A percentile compares a stretch with the other conserved stretches of the same genome.
phyloP scores from a whole-genome alignment of 1,140 invertebrate species.

The Papilio helenus region DNA sequence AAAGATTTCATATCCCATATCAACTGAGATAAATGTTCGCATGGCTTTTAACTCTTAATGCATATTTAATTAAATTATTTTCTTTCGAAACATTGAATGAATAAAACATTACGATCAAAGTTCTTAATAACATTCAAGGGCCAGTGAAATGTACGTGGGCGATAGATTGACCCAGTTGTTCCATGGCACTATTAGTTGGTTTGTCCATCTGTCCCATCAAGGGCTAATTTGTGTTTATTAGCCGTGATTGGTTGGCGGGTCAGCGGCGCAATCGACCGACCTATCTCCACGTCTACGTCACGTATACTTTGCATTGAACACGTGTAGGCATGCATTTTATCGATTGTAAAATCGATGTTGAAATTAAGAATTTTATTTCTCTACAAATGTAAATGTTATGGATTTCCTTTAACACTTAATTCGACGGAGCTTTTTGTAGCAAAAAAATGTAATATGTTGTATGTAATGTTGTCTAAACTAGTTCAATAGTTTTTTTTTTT shows the following conservation, averaged over 20 bases:
- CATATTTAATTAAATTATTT: slow-evolving; percentile 36
- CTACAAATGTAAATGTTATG: background rate
- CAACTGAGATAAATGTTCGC: background rate
- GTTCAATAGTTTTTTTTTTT: no score
- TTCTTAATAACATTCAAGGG: slow-evolving; percentile 1
- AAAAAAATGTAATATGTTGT: no score
- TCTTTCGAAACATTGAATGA: slow-evolving; percentile 33
- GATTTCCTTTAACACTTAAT: background rate
- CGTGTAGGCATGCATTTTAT: background rate
- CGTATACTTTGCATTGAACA: slow-evolving; percentile 43
- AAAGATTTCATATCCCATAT: background rate
- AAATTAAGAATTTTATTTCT: background rate
- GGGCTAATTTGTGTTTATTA: slow-evolving; percentile 75
- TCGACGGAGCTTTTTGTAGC: no score
- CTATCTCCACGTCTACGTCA: background rate
- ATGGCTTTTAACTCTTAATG: background rate
- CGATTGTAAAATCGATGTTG: background rate
- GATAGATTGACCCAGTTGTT: slow-evolving; percentile 51
- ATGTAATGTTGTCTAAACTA: no score
- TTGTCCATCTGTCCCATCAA: slow-evolving; percentile 66
- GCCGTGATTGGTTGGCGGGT: slow-evolving; percentile 73
- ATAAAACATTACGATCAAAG: slow-evolving; percentile 17
- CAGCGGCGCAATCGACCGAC: slow-evolving; percentile 52
- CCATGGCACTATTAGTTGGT: slow-evolving; percentile 51
- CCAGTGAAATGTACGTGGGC: slow-evolving; percentile 26